Evolutionary conservation across 1,140 invertebrate genomes (phyloP).

Genomic region (Homarus americanus): DNA sequence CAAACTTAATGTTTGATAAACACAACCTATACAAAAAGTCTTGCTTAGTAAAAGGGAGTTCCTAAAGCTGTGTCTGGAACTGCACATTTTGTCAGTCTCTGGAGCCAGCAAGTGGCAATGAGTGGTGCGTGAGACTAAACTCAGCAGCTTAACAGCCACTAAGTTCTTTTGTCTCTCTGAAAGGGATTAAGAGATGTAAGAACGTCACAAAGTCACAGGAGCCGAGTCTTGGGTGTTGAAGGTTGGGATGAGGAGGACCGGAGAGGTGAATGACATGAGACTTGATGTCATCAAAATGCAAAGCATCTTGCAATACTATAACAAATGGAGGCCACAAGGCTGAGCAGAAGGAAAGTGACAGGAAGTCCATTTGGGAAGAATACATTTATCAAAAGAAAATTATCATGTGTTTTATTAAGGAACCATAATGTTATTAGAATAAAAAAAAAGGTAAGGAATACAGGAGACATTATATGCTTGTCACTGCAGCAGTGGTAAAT

Average conservation of each 20-base stretch:
- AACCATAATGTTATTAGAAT: not conserved
- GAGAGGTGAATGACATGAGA: not conserved
- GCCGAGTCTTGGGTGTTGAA: not conserved
- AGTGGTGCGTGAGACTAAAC: not conserved
- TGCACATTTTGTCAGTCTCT: not conserved
- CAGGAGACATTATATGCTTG: not conserved
- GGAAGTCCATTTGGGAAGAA: not conserved
- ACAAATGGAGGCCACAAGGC: not conserved
- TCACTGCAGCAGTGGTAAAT: not conserved
- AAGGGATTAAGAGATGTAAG: not conserved
- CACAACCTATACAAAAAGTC: not conserved
- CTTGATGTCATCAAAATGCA: not conserved
- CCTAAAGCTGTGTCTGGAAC: not conserved
- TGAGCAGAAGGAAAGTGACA: not conserved
- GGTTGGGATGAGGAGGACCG: not conserved
- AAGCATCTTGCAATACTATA: not conserved
- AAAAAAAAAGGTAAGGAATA: not conserved
- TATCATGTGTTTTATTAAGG: not conserved
- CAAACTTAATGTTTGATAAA: not conserved
- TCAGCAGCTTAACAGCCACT: not conserved
- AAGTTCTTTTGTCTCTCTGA: not conserved
- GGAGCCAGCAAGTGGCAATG: not conserved
- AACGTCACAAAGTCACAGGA: not conserved
- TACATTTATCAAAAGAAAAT: not conserved
- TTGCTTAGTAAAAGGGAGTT: not conserved